Base-by-base conservation (phyloP, 1,140 invertebrate genomes). In the Cyphomyrmex costatus region DNA sequence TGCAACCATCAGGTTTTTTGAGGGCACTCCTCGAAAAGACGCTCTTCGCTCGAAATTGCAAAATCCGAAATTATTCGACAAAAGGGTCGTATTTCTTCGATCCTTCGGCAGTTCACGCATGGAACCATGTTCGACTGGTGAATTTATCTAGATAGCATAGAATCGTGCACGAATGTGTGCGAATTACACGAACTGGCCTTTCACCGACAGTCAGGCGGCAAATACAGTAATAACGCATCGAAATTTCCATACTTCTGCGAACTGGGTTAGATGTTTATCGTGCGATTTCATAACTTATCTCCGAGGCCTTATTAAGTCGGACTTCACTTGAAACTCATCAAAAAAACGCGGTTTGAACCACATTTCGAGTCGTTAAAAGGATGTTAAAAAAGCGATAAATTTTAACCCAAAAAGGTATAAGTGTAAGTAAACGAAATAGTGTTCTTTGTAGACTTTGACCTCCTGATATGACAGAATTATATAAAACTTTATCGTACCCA, bases 121-220 rank as follows among this genome's bases (percentile, higher is more conserved):
- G 3, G 3, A 65, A 65, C 19, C 33, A 21, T n/a, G n/a, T 12
- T 8, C 30, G 61, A 33, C 30, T 3, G 10, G 19, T 14, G 36
- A 46, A 21, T 19, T 49, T 27, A 56, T 73, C 49, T 7, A 24
- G 1, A 10, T 2, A 16, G 33, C 36, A 1, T 61, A 42, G 21
- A 77, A 46, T n/a, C 33, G 36, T n/a, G 19, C 74, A 24, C 58
- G 58, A 77, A 24, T 21, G 71, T 56, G 12, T 3, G 70, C 51
- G n/a, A 74, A 74, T 74, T 74, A 36, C 6, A 8, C 71, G 30
- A 56, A 56, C 74, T 78, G 27, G 36, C 76, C 60, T 78, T 78
- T 78, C 76, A 78, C 76, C 24, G 12, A 77, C 53, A 14, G 19
- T 46, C 24, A 5, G n/a, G 21, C 42, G 30, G 21, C 71, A 4